Base-by-base conservation (phyloP, 2,888 invertebrate genomes). In the Pherbina coryleti region DNA sequence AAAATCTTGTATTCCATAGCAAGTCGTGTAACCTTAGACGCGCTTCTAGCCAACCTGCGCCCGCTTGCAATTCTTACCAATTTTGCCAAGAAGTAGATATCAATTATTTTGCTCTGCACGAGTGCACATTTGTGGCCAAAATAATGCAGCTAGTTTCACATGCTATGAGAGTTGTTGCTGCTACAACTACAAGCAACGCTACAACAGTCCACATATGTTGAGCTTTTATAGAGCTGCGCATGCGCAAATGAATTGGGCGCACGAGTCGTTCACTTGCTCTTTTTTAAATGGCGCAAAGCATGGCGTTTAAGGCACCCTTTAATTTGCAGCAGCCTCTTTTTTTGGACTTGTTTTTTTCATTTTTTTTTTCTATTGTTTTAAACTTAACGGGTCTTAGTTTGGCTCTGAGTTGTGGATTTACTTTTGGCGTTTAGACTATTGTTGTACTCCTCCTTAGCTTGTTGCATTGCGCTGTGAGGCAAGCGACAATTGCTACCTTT, bases 61-160 rank as follows among this genome's bases (percentile, higher is more conserved):
- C 55, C 55, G 55, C 19, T 22, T n/a, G 22, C 55, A 22, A 55
- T 55, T n/a, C n/a, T 22, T n/a, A 3, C n/a, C 55, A 55, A 53
- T 5, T 19, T 19, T 53, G 1, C n/a, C 19, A 17, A 22, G 22
- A 19, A 22, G 22, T 19, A 55, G 19, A n/a, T 55, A n/a, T 19
- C 55, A 55, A 55, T 55, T 55, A 55, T 55, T 55, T 55, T 22
- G 55, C n/a, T 22, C 19, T 22, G 55, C 55, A 55, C 55, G 55
- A 55, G 55, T 22, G 55, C 55, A 55, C 55, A 19, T 55, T 55
- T 55, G 55, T 55, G 22, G 55, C 55, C 55, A 55, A 55, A 55
- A 55, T 55, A 55, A 55, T 55, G 55, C 55, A 55, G 17, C 55
- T 22, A 5, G 19, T 19, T 19, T 5, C n/a, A 7, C 5, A 53